A percentile compares a stretch with the other conserved stretches of the same genome.
phyloP scores from a whole-genome alignment of 2,888 invertebrate genomes.

The Alviniconcha strummeri region DNA sequence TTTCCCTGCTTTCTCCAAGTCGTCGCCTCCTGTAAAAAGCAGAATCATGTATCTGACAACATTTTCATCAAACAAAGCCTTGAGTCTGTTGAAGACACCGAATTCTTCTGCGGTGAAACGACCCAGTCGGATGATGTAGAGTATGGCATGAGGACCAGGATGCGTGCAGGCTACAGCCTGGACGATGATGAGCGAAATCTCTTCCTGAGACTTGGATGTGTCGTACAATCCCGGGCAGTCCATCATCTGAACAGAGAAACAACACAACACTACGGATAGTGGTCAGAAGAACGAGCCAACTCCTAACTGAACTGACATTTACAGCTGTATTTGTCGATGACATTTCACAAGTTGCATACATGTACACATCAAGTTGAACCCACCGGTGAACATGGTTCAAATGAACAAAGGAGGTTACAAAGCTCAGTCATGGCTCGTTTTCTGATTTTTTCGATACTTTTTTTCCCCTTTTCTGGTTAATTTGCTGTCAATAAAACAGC shows the following conservation, averaged over 20 bases:
- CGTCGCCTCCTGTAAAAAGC: slow-evolving; percentile 11
- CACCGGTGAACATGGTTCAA: no score
- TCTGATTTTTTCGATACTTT: no score
- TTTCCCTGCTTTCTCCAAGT: not conserved
- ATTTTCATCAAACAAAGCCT: slow-evolving; percentile 15
- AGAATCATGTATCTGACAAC: slow-evolving; percentile 11
- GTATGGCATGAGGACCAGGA: slow-evolving; percentile 28
- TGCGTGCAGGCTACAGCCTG: slow-evolving; percentile 28
- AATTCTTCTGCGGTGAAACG: slow-evolving; percentile 18
- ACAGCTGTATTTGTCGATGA: no score
- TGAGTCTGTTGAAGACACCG: slow-evolving; percentile 13
- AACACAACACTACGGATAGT: not conserved
- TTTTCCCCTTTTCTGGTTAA: no score
- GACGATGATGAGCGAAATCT: not conserved
- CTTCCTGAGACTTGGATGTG: not conserved
- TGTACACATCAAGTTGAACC: no score
- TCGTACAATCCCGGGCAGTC: slow-evolving; percentile 29
- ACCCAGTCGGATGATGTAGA: slow-evolving; percentile 22
- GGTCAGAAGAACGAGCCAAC: no score
- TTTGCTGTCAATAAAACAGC: no score
- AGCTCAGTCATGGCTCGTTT: no score
- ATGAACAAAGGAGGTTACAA: no score
- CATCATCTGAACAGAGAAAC: not conserved
- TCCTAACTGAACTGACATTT: not conserved
- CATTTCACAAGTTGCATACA: no score